phyloP scores from a whole-genome alignment of 2,797 vertebrate genomes.

The Zalophus californianus region DNA sequence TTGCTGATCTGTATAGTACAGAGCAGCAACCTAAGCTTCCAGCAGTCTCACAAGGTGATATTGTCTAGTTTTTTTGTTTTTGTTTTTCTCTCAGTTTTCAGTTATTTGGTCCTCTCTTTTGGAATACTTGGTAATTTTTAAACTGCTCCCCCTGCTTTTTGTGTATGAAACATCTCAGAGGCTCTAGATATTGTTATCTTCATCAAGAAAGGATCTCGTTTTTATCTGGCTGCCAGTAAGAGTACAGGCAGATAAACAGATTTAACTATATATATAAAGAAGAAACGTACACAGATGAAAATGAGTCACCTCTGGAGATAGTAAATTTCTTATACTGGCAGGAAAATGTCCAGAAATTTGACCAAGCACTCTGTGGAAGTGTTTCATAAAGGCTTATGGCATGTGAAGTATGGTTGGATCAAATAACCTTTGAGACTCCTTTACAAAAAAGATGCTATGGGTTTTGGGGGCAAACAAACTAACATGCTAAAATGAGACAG shows the following conservation, averaged over 20 bases:
- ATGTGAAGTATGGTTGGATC: neutral
- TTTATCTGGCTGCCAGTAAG: neutral
- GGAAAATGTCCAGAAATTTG: neutral
- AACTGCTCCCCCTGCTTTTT: neutral
- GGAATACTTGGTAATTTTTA: neutral
- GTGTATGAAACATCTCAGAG: neutral
- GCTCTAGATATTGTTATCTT: neutral
- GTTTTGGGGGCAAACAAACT: conserved; percentile 25
- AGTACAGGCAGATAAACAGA: neutral
- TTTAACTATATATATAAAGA: neutral
- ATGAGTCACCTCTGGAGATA: neutral
- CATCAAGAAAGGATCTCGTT: neutral
- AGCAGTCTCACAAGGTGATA: neutral
- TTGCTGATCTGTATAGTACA: neutral
- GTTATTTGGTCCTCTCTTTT: conserved; percentile 16
- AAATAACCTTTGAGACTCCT: neutral
- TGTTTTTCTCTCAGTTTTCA: neutral
- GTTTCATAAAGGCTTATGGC: neutral
- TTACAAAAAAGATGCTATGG: neutral
- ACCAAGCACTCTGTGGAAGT: neutral
- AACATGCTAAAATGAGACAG: neutral
- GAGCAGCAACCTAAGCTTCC: neutral
- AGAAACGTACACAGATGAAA: neutral
- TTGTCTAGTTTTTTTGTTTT: neutral
- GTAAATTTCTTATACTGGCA: neutral